These are phyloP conservation scores for Seriola rivoliana DNA, from an alignment of 2,113 vertebrate genomes.

Conservation along the genomic window DNA sequence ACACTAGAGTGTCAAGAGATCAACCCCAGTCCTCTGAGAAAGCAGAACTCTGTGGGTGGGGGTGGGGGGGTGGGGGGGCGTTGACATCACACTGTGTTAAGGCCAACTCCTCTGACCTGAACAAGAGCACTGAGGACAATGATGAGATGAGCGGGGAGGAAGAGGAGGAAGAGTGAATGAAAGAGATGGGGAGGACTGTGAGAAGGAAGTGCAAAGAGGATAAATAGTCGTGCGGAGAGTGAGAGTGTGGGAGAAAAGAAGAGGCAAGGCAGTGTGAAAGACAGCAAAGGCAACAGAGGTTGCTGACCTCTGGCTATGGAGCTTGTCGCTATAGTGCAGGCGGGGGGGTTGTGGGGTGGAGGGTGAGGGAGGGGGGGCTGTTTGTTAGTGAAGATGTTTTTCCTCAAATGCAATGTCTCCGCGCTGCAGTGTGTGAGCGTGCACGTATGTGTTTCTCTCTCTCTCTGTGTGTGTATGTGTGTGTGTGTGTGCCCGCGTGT, in stretches of 20 bases:
- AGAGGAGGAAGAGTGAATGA: slow-evolving; percentile 20
- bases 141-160: slow-evolving; percentile 32
- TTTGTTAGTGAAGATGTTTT: slow-evolving; percentile 78
- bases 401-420: slow-evolving; percentile 70
- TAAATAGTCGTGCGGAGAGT: slow-evolving; percentile 19
- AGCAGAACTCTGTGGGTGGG: slow-evolving; percentile 19
- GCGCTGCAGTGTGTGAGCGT: slow-evolving; percentile 38
- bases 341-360: slow-evolving; percentile 13
- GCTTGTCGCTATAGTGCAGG: slow-evolving; percentile 57
- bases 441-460: slow-evolving; percentile 7
- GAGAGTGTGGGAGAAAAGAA: slow-evolving; percentile 56
- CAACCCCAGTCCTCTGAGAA: slow-evolving; percentile 37
- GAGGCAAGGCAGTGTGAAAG: slow-evolving; percentile 52
- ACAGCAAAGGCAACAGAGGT: slow-evolving; percentile 63
- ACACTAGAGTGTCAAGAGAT: slow-evolving; percentile 37
- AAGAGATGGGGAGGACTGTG: background rate
- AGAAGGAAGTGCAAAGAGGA: slow-evolving; percentile 10
- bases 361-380: background rate
- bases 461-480: background rate
- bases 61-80: slow-evolving; percentile 1
- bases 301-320: slow-evolving; percentile 77
- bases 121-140: slow-evolving; percentile 39
- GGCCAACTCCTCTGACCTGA: slow-evolving; percentile 52
- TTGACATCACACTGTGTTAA: slow-evolving; percentile 55
- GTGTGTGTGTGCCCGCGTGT: slow-evolving; percentile 71